phyloP scores from a whole-genome alignment of 2,888 invertebrate genomes.

The Cephus runcator region DNA sequence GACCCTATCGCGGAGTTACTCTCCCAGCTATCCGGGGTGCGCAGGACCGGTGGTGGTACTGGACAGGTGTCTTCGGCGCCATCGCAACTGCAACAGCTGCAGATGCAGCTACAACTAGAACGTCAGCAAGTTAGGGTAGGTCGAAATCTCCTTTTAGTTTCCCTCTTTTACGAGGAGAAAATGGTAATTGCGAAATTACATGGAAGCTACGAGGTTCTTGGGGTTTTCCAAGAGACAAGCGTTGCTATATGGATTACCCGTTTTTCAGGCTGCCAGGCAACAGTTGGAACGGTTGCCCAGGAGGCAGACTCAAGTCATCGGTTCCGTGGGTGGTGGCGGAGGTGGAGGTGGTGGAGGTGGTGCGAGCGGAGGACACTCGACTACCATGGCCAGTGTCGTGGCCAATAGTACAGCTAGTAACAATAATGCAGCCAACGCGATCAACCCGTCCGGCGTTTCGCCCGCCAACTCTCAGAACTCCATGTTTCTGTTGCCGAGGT shows the following conservation, averaged over 20 bases:
- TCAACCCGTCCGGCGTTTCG: constrained; percentile 57
- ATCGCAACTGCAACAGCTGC: constrained; percentile 90
- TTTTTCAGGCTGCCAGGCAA: constrained; percentile 80
- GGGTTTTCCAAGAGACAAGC: background rate
- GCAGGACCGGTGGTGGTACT: constrained; percentile 74
- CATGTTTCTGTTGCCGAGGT: constrained; percentile 63
- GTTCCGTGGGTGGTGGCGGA: constrained; percentile 67
- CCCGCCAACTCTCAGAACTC: constrained; percentile 59
- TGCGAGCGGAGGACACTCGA: constrained; percentile 51
- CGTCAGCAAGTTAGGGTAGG: constrained; percentile 82
- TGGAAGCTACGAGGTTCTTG: background rate
- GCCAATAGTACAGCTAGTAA: constrained; percentile 59
- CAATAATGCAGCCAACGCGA: constrained; percentile 56
- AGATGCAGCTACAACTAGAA: constrained; percentile 94
- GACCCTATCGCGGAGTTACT: constrained; percentile 97
- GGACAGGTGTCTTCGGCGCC: constrained; percentile 71
- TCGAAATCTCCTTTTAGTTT: constrained; percentile 10
- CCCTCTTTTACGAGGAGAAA: background rate
- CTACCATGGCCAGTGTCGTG: constrained; percentile 59
- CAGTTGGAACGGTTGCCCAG: constrained; percentile 90
- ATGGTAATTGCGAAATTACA: background rate
- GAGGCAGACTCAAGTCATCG: constrained; percentile 76
- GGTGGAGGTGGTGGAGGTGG: constrained; percentile 53
- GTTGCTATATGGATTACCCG: background rate
- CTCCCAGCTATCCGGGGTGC: constrained; percentile 93